Evolutionary conservation across 1,140 invertebrate genomes (phyloP).

Genomic region (Aphis craccivora): DNA sequence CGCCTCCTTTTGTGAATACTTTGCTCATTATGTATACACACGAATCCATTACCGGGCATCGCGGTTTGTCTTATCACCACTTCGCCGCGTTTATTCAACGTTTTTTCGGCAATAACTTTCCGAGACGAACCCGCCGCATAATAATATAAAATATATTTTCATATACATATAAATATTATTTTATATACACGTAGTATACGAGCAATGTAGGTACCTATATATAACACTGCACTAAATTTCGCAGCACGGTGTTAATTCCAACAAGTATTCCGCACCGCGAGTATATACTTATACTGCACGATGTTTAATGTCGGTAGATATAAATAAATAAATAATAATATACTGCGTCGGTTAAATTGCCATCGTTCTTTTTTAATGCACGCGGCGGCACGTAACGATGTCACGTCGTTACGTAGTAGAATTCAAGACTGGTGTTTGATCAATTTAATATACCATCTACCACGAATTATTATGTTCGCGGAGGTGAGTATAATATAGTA

Average conservation of each 20-base stretch:
- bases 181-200: background rate
- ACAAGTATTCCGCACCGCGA: conserved; percentile 11
- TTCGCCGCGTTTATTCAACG: conserved; percentile 56
- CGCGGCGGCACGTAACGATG: background rate
- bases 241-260: conserved; percentile 4
- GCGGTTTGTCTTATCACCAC: conserved; percentile 54
- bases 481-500: no score
- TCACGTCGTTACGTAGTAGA: background rate
- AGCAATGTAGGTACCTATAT: background rate
- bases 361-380: background rate
- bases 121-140: conserved; percentile 21
- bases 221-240: background rate
- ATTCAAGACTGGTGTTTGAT: background rate
- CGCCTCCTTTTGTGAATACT: conserved; percentile 42
- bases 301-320: background rate
- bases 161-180: background rate
- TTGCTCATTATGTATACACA: conserved; percentile 57
- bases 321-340: background rate
- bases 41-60: conserved; percentile 54
- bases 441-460: background rate
- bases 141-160: background rate
- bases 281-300: background rate
- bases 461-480: background rate
- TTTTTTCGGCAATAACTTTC: conserved; percentile 57
- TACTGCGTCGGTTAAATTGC: background rate